Base-by-base conservation (phyloP, 2,888 invertebrate genomes). In the Carcina quercana region DNA sequence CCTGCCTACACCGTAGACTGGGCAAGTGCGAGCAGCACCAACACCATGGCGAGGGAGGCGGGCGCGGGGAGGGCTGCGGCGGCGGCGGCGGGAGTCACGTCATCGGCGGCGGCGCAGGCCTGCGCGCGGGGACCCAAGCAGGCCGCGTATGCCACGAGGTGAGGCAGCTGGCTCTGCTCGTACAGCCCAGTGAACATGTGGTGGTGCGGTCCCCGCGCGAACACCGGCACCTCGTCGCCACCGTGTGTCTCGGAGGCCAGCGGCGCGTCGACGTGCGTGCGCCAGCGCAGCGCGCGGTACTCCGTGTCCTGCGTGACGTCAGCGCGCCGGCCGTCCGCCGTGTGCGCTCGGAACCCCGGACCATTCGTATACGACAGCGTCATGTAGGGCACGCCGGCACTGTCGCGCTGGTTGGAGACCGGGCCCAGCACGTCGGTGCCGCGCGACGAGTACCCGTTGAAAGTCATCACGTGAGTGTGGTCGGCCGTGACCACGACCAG, bases 191-290 rank as follows among this genome's bases (percentile, higher is more conserved):
- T 84, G 65, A 94, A 91, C 37, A 94, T 74, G 59, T 89, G 89
- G 20, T 92, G 85, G 80, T 89, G 89, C 6, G 92, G 92, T 32
- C 89, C 94, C 34, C 70, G 68, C 47, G 89, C 89, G 68, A 88
- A 93, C 30, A 94, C 88, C 1, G 87, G 87, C 21, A 94, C 93
- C 76, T 94, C 94, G 47, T 94, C 93, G 1, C 91, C 91, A 10
- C 91, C 91, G 63, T 92, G 92, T 14, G 91, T 91, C 62, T 91
- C 91, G 30, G 70, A 66, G 2, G 50, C 52, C 34, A 88, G 66
- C 0, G 91, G 91, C 8, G 86, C 84, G 3, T 85, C 74, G 1
- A 88, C 72, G 21, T 26, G 15, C 2, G 20, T 20, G 7, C 20
- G 20, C 20, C n/a, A n/a, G 7, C 13, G 27, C 22, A 21, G 15